Evolutionary conservation across 2,113 vertebrate species (phyloP).

Genomic region (Leucoraja erinaceus): DNA sequence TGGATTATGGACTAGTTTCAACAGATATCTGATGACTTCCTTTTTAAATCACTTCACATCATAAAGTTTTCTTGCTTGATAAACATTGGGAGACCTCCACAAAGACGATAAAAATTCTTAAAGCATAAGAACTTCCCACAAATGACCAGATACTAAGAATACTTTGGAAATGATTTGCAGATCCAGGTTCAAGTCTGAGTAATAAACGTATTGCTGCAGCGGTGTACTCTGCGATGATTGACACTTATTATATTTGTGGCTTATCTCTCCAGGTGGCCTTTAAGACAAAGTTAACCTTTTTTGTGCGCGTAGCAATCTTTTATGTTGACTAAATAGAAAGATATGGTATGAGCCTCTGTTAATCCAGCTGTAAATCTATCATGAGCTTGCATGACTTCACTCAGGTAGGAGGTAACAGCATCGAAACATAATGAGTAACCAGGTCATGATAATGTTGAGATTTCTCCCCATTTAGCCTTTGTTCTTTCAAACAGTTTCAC

Average conservation of each 20-base stretch:
- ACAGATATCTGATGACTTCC: no score
- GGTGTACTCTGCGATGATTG: background rate
- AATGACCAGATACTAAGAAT: background rate
- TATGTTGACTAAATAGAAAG: background rate
- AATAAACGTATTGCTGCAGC: background rate
- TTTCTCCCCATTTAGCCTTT: background rate
- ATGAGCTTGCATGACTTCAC: constrained; percentile 23
- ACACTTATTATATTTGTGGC: background rate
- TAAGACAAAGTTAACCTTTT: constrained; percentile 29
- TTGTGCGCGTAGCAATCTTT: background rate
- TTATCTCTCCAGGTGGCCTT: constrained; percentile 8
- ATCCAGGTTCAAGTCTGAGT: background rate
- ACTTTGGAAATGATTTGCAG: constrained; percentile 13
- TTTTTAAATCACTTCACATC: background rate
- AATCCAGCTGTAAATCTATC: constrained; percentile 33
- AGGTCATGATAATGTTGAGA: constrained; percentile 1
- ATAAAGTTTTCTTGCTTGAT: background rate
- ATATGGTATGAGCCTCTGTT: constrained; percentile 23
- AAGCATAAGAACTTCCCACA: background rate
- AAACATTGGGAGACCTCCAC: background rate
- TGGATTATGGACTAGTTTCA: background rate
- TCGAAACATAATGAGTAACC: constrained; percentile 33
- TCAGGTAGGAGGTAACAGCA: constrained; percentile 31
- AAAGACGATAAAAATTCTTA: background rate
- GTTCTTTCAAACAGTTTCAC: constrained; percentile 47